Conservation (phyloP, 2,888 invertebrate species). For the Acanthoscelides obtectus region DNA sequence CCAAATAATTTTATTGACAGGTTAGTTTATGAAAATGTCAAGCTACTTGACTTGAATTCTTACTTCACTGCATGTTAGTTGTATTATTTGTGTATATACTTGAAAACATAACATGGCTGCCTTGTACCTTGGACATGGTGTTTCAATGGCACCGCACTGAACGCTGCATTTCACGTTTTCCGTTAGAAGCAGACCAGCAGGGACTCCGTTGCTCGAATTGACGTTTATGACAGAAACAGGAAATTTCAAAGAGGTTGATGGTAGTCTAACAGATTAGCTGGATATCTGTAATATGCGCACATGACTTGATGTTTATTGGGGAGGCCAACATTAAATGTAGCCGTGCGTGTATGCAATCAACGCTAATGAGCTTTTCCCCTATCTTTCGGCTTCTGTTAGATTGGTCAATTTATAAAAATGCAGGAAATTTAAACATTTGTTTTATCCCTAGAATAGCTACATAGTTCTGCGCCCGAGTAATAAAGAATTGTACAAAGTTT, state of each 20-base stretch:
- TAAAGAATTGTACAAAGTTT: too few relatives aligned
- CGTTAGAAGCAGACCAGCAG: slow-evolving; percentile 29
- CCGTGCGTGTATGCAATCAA: neutral
- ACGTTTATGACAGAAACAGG: slow-evolving; percentile 43
- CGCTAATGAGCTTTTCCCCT: neutral
- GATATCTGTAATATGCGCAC: slow-evolving; percentile 35
- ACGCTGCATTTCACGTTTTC: slow-evolving; percentile 23
- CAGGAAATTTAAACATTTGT: too few relatives aligned
- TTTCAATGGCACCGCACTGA: neutral
- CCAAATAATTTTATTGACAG: too few relatives aligned
- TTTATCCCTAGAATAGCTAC: too few relatives aligned
- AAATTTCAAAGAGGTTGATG: slow-evolving; percentile 38
- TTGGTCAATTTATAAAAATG: neutral
- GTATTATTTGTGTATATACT: too few relatives aligned
- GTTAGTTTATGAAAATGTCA: too few relatives aligned
- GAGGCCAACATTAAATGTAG: slow-evolving; percentile 10
- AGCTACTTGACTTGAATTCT: too few relatives aligned
- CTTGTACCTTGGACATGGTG: neutral
- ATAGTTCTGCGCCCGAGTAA: too few relatives aligned
- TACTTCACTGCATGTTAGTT: too few relatives aligned
- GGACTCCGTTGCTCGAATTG: slow-evolving; percentile 38
- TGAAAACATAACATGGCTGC: neutral
- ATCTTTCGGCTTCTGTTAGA: neutral
- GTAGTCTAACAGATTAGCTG: slow-evolving; percentile 22
- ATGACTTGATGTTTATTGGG: slow-evolving; percentile 22